These are phyloP conservation scores for Danionella dracula DNA, from an alignment of 2,797 vertebrate species.

Conservation along the genomic window DNA sequence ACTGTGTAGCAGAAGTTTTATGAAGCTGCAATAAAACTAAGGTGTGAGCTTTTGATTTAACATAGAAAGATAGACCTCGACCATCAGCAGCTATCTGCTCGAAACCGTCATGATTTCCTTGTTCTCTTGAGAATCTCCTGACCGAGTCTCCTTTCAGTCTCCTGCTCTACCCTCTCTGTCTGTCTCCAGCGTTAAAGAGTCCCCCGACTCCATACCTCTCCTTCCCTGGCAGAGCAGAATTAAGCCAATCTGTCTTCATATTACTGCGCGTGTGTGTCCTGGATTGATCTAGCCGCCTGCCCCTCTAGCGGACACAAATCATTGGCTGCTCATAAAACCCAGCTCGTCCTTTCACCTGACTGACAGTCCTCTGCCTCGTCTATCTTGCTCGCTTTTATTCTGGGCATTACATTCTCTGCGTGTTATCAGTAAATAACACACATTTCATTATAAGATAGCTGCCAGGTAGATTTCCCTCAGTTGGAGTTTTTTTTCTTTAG, in stretches of 20 bases:
- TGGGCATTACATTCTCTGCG: conserved; percentile 48
- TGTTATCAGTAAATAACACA: conserved; percentile 67
- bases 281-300: conserved; percentile 66
- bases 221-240: conserved; percentile 61
- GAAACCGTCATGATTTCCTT: background rate
- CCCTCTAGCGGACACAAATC: conserved; percentile 53
- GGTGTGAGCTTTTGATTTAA: no score
- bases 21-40: no score
- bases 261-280: conserved; percentile 54
- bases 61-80: no score
- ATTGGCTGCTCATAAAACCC: conserved; percentile 56
- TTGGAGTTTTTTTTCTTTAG: conserved; percentile 15
- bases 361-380: conserved; percentile 57
- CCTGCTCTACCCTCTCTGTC: conserved; percentile 29
- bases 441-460: conserved; percentile 56
- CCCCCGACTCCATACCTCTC: conserved; percentile 59
- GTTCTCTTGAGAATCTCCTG: background rate
- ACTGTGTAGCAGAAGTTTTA: no score
- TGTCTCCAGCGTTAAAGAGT: conserved; percentile 55
- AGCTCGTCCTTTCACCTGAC: conserved; percentile 57
- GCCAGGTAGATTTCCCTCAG: conserved; percentile 44
- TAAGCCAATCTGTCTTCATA: conserved; percentile 67
- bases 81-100: background rate
- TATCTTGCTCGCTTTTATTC: conserved; percentile 40
- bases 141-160: background rate